Evolutionary conservation across 2,113 vertebrate species (phyloP), one percentile per base, ranked within the genome.

Genomic region (Ochotona princeps): DNA sequence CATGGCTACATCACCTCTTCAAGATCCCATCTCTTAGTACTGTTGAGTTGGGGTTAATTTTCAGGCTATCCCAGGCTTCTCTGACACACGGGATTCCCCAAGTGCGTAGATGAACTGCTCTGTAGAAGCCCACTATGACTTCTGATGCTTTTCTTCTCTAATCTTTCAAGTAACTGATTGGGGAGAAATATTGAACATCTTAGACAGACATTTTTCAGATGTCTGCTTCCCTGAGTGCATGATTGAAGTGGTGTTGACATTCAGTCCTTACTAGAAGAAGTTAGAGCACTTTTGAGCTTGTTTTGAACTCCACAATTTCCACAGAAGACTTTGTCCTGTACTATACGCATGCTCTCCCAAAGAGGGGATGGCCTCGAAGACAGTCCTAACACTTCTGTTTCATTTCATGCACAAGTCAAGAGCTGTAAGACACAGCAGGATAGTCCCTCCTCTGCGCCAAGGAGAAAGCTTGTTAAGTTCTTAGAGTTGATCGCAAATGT

Each of bases 401-500:
- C 17, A 87, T 84, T 83, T 54, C 21, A 15, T 28, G 8, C 20
- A n/a, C 21, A 89, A 35, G 12, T 74, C 4, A 8, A 74, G 63
- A 83, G 21, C 73, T 74, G 38, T 44, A 57, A 13, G 38, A 65
- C 81, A 75, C 3, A 70, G 15, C 1, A 80, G 25, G 8, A 0
- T 72, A 26, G 25, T 38, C 20, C 15, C 44, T 44, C 35, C 21
- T 0, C 54, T 47, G 18, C 51, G 51, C 26, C 26, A 35, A n/a
- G 18, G 11, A 18, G 3, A 38, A 18, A 35, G 23, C 12, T 25
- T 30, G 2, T 47, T 81, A 20, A 38, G 5, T 74, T 87, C 63
- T 30, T 83, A 84, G 70, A 80, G 84, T 92, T 96, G 72, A 60
- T 49, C 25, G 23, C 38, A 20, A 1, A 61, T 78, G 73, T 90